Evolutionary conservation across 1,140 invertebrate species (phyloP).

Genomic region (Asobara japonica): DNA sequence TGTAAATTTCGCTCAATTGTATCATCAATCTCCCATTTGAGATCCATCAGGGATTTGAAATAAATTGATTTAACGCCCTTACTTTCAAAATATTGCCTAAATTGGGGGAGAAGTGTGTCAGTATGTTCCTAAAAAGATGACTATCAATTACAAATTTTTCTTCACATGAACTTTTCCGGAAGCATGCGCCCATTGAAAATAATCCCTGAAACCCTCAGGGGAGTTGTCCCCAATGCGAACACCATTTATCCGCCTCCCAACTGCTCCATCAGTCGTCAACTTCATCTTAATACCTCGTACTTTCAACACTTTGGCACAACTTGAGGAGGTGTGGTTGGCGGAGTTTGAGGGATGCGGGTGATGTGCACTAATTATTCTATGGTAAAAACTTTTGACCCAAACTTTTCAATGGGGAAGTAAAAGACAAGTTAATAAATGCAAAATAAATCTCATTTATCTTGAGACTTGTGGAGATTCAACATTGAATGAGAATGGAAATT

Average conservation of each 20-base stretch:
- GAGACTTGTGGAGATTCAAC: background rate
- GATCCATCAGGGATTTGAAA: no score
- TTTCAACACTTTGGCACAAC: background rate
- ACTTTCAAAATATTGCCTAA: no score
- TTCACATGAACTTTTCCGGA: background rate
- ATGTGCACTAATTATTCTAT: background rate
- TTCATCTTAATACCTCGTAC: conserved; percentile 8
- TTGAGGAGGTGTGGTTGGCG: background rate
- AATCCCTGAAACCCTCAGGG: conserved; percentile 12
- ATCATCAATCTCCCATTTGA: no score
- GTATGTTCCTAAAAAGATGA: no score
- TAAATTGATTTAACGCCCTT: no score
- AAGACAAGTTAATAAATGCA: background rate
- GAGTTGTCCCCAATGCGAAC: conserved; percentile 5
- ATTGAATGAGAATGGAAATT: conserved; percentile 34
- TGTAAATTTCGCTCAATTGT: no score
- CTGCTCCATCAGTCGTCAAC: conserved; percentile 2
- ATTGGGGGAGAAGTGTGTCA: no score
- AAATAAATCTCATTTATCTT: no score
- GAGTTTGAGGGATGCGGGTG: background rate
- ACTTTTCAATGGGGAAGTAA: background rate
- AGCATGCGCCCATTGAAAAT: background rate
- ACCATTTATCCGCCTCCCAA: conserved; percentile 11
- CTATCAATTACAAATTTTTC: background rate
- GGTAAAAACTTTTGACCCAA: background rate